Evolutionary conservation across 2,888 invertebrate genomes (phyloP).

Genomic region (Amiota communis): DNA sequence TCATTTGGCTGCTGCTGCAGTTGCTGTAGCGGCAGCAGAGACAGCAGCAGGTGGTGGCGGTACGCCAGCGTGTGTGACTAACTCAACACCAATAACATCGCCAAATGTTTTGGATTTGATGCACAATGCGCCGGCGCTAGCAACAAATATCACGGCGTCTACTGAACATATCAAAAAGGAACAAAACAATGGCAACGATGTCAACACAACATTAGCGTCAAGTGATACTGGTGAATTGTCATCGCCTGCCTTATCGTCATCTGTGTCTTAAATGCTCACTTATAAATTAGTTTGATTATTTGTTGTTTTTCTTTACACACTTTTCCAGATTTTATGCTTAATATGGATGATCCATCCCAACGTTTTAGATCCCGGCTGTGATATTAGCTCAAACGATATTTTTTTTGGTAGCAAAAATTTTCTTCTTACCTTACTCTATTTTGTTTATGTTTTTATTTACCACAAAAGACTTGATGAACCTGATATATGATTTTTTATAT

Average conservation of each 20-base stretch:
- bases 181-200: constrained; percentile 17
- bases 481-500: too few relatives aligned
- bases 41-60: constrained; percentile 26
- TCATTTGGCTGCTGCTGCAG: constrained; percentile 66
- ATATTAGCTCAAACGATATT: constrained; percentile 66
- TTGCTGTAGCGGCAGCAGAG: constrained; percentile 56
- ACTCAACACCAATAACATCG: constrained; percentile 40
- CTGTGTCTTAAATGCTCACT: background rate
- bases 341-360: constrained; percentile 50
- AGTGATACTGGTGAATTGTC: background rate
- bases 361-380: constrained; percentile 73
- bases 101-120: constrained; percentile 43
- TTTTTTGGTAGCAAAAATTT: background rate
- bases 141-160: background rate
- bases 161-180: constrained; percentile 4
- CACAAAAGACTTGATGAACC: too few relatives aligned
- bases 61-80: constrained; percentile 28
- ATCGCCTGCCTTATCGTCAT: constrained; percentile 8
- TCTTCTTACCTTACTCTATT: constrained; percentile 28
- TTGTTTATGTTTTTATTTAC: constrained; percentile 37
- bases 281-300: constrained; percentile 4
- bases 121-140: constrained; percentile 44
- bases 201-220: background rate
- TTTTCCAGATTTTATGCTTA: constrained; percentile 33
- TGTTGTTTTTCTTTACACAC: constrained; percentile 29